Evolutionary conservation across 2,888 invertebrate species (phyloP).

Genomic region (Pterobdella sp.): DNA sequence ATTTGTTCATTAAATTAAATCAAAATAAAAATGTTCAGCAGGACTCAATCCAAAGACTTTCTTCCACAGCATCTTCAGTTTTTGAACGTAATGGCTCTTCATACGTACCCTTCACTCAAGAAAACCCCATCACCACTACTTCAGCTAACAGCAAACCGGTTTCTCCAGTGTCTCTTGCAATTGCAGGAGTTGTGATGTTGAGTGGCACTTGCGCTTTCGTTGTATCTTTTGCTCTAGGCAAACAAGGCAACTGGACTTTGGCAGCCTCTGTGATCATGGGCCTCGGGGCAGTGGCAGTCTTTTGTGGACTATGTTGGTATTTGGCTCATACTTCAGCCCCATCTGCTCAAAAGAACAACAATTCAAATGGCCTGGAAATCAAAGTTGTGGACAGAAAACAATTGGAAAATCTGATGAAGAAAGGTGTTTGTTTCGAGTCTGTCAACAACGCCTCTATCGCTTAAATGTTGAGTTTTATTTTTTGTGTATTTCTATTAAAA

Average conservation of each 20-base stretch:
- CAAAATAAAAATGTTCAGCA: background rate
- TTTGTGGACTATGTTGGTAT: constrained; percentile 32
- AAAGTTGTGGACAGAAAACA: constrained; percentile 30
- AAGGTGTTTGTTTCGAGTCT: constrained; percentile 29
- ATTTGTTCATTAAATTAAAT: constrained; percentile 11
- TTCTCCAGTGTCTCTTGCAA: constrained; percentile 17
- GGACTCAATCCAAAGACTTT: constrained; percentile 8
- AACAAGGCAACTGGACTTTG: constrained; percentile 29
- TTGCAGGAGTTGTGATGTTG: constrained; percentile 30
- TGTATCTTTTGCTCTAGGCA: constrained; percentile 24
- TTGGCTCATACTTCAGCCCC: constrained; percentile 31
- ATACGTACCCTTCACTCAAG: constrained; percentile 13
- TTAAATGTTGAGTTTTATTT: too few species aligned
- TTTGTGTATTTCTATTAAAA: too few species aligned
- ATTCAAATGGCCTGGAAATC: constrained; percentile 21
- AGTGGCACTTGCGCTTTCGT: constrained; percentile 30
- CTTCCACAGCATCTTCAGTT: constrained; percentile 24
- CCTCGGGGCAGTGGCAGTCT: constrained; percentile 28
- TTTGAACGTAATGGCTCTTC: constrained; percentile 20
- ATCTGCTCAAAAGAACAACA: background rate
- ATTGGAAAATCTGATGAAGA: constrained; percentile 30
- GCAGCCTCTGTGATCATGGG: constrained; percentile 31
- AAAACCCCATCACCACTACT: constrained; percentile 19
- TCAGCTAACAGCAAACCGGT: constrained; percentile 26
- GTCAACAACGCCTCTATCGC: constrained; percentile 19